Percentiles rank a stretch among this genome's conserved stretches.
These are phyloP conservation scores for Pemphredon lugubris DNA, from an alignment of 2,888 invertebrate genomes.

Conservation along the genomic window DNA sequence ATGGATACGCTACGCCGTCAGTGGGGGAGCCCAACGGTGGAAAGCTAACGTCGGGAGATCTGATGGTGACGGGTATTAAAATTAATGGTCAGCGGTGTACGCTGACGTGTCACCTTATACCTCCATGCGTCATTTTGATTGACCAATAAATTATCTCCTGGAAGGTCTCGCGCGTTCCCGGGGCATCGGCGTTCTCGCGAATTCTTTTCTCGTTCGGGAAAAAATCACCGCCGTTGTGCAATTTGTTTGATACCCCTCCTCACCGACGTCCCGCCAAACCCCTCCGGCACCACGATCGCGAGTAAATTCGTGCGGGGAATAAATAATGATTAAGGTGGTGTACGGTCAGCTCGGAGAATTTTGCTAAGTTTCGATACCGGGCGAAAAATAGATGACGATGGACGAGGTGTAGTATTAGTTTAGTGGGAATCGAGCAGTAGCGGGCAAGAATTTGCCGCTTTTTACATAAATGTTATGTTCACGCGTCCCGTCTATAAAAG, in stretches of 20 bases:
- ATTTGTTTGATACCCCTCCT: too few relatives aligned
- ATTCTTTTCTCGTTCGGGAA: slow-evolving; percentile 46
- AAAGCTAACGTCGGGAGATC: slow-evolving; percentile 68
- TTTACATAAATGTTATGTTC: too few relatives aligned
- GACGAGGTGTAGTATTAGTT: too few relatives aligned
- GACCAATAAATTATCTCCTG: slow-evolving; percentile 79
- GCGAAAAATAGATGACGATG: too few relatives aligned
- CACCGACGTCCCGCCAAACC: too few relatives aligned
- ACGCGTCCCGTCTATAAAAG: too few relatives aligned
- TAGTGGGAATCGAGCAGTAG: too few relatives aligned
- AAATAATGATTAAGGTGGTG: too few relatives aligned
- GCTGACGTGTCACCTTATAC: slow-evolving; percentile 81
- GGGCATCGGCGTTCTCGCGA: slow-evolving; percentile 49
- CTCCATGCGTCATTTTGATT: slow-evolving; percentile 80
- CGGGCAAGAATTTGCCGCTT: too few relatives aligned
- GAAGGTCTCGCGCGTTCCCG: slow-evolving; percentile 59
- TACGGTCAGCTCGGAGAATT: too few relatives aligned
- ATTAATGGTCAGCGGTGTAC: slow-evolving; percentile 78
- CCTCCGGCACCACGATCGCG: neutral
- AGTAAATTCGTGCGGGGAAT: too few relatives aligned
- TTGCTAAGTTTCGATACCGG: too few relatives aligned
- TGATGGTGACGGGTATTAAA: slow-evolving; percentile 77
- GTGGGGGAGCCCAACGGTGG: slow-evolving; percentile 55
- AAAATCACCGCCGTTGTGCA: slow-evolving; percentile 43
- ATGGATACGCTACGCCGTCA: slow-evolving; percentile 58